Base-by-base conservation (phyloP, 2,797 vertebrate species). In the Notolabrus celidotus region DNA sequence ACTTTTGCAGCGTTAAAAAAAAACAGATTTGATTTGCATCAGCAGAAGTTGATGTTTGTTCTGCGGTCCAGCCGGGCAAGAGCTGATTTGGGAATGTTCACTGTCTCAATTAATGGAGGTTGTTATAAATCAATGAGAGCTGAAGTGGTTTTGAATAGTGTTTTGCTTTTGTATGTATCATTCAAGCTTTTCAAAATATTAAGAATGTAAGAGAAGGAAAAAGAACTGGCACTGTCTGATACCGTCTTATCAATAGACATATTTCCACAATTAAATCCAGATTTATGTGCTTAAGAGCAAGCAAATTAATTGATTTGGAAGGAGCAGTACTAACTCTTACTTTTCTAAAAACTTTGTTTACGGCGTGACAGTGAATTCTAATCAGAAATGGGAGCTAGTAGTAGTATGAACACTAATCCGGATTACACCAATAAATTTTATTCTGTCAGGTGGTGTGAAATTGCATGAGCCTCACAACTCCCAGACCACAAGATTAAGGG, bases 391-490 rank as follows among this genome's bases (percentile, higher is more conserved):
- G 46, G 54, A 76, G 68, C 77, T 74, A 38, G 74, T 46, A 56
- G 59, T 39, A 38, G 25, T 67, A 47, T 67, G 67, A 73, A 53
- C 63, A 29, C 77, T 84, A 86, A 89, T 85, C 80, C 69, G 73
- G 83, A 88, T 90, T 87, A 85, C 77, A 75, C 60, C 60, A 80
- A 36, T 70, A 76, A 5, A 10, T 83, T 86, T 51, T 74, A 47
- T 55, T 73, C 53, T 81, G 67, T 50, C 68, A 84, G 80, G 76
- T 86, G 74, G 65, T 80, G 74, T 86, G 79, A 87, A 86, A 85
- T 82, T 85, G 66, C 38, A 10, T 58, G 72, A 80, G 62, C 74
- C 52, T 38, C 53, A 71, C 72, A 72, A 74, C 75, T 85, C 79
- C 77, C 56, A 64, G 34, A 66, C 82, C 64, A 71, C 56, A 59